phyloP scores from a whole-genome alignment of 2,888 invertebrate species.

The Athripsodes cinereus region DNA sequence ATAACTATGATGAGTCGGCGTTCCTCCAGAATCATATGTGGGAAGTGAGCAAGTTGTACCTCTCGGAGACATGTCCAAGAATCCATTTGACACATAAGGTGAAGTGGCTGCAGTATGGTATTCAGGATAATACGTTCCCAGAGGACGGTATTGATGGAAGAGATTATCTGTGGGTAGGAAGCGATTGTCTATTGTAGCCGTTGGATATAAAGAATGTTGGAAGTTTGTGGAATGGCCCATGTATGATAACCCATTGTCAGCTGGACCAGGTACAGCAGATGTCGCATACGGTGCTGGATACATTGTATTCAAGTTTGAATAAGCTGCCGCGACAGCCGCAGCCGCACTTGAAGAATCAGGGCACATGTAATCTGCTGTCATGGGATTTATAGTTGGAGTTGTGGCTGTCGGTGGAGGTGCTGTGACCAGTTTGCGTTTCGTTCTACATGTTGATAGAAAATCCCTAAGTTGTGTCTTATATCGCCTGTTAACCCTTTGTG shows the following conservation, averaged over 20 bases:
- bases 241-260: constrained; percentile 51
- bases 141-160: constrained; percentile 85
- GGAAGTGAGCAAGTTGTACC: constrained; percentile 54
- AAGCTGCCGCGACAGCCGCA: constrained; percentile 68
- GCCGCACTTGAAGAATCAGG: constrained; percentile 53
- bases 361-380: constrained; percentile 64
- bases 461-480: constrained; percentile 92
- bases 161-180: constrained; percentile 80
- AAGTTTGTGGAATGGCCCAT: constrained; percentile 67
- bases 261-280: constrained; percentile 59
- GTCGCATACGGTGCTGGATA: constrained; percentile 75
- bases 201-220: constrained; percentile 49
- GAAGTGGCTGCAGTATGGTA: constrained; percentile 63
- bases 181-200: constrained; percentile 50
- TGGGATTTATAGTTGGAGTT: constrained; percentile 44
- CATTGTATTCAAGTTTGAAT: constrained; percentile 72
- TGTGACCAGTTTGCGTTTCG: constrained; percentile 61
- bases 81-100: constrained; percentile 73
- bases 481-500: constrained; percentile 77
- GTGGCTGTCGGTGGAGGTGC: constrained; percentile 50
- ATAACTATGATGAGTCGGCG: constrained; percentile 47
- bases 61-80: constrained; percentile 68
- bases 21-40: constrained; percentile 49
- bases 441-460: constrained; percentile 86
- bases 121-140: constrained; percentile 75